Base-by-base conservation (phyloP, 2,797 vertebrate genomes). In the Merluccius polli region DNA sequence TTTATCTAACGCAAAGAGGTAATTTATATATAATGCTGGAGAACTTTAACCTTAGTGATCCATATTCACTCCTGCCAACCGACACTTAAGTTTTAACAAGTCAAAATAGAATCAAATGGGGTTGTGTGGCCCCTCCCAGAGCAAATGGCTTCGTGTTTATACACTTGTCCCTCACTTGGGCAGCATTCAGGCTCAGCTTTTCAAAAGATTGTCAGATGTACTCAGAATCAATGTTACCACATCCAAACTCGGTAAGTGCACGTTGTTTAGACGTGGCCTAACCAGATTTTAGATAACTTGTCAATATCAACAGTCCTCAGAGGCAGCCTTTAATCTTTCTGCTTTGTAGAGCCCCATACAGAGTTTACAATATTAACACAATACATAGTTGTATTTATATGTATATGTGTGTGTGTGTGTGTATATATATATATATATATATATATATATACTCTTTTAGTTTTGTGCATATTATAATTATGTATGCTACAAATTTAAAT, bases 91-190 rank as follows among this genome's bases (percentile, higher is more conserved):
- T 82, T 83, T 86, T 85, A 79, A 79, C 80, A 86, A 78, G 83
- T 81, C 83, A 75, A 87, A 74, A 82, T 85, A 77, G 87, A 92
- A 86, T 91, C 81, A 85, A 91, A 91, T 86, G 89, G 81, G 78
- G 85, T 86, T 92, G 52, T 89, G 67, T 82, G 74, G 85, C 84
- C 83, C 89, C 84, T 86, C 82, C 81, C 77, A 70, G 75, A 73
- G 84, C 83, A 93, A 94, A 93, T 93, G 90, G 48, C 84, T 75
- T 76, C 29, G 24, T 94, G 92, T 95, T 94, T 95, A 94, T 89
- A 89, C 90, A 90, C 91, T 89, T 94, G 94, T 94, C 93, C 85
- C 79, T 94, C 93, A 94, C 81, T 76, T 80, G 81, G 85, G 83
- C 87, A 76, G 82, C 76, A 74, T 73, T 80, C 73, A 77, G 89